phyloP scores from a whole-genome alignment of 2,888 invertebrate genomes.

The Acanthosoma haemorrhoidale region DNA sequence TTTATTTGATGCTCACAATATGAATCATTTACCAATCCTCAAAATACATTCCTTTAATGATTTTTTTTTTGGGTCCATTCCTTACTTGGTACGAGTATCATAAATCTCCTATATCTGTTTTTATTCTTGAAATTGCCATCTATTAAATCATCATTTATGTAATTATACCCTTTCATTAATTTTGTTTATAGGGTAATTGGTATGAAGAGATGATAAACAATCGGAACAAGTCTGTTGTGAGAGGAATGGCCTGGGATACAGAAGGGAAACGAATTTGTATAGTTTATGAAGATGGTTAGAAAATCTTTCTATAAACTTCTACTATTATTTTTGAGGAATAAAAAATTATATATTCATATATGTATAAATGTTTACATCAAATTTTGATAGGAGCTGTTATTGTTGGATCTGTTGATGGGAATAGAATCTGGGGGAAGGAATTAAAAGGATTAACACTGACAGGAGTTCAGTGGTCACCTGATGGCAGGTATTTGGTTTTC shows the following conservation, averaged over 20 bases:
- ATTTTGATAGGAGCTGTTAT: slow-evolving; percentile 71
- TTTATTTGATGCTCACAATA: too few relatives aligned
- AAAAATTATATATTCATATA: background rate
- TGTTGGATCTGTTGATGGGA: slow-evolving; percentile 95
- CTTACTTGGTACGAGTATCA: too few relatives aligned
- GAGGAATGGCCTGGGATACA: slow-evolving; percentile 95
- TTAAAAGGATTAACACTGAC: slow-evolving; percentile 76
- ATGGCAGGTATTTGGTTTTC: slow-evolving; percentile 82
- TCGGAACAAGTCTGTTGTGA: slow-evolving; percentile 92
- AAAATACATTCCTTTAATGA: too few relatives aligned
- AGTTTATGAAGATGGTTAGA: slow-evolving; percentile 90
- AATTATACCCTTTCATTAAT: too few relatives aligned
- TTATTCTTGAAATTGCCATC: too few relatives aligned
- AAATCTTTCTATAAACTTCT: background rate
- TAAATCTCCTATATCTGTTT: too few relatives aligned
- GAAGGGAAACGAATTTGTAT: slow-evolving; percentile 98
- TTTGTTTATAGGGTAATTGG: slow-evolving; percentile 70
- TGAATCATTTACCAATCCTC: too few relatives aligned
- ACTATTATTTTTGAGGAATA: background rate
- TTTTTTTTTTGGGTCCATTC: too few relatives aligned
- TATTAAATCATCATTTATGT: too few relatives aligned
- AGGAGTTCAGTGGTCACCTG: slow-evolving; percentile 95
- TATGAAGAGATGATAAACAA: slow-evolving; percentile 99
- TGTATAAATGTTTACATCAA: background rate
- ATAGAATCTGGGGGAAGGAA: slow-evolving; percentile 97